Conservation (phyloP, 2,888 invertebrate species). For the Philopedon plagiatum region DNA sequence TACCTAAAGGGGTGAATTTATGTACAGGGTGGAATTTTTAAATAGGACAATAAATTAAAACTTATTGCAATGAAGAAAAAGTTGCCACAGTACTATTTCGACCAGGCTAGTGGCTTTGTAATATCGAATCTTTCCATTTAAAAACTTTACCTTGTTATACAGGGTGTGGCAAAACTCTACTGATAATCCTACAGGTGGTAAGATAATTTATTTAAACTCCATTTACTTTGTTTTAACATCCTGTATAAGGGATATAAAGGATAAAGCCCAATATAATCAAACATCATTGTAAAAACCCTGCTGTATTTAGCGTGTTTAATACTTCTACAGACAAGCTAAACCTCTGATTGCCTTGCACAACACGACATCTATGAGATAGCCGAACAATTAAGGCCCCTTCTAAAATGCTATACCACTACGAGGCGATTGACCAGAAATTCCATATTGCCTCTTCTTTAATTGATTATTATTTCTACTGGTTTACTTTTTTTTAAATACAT, state of each 20-base stretch:
- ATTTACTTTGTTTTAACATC: too few relatives aligned
- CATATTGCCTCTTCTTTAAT: constrained; percentile 14
- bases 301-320: constrained; percentile 23
- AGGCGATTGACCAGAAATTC: constrained; percentile 21
- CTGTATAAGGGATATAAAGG: background rate
- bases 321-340: constrained; percentile 64
- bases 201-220: too few relatives aligned
- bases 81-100: too few relatives aligned
- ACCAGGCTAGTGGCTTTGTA: too few relatives aligned
- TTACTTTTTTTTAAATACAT: background rate
- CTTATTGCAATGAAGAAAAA: too few relatives aligned
- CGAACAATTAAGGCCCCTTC: constrained; percentile 68
- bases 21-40: too few relatives aligned
- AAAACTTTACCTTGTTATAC: too few relatives aligned
- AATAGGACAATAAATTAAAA: too few relatives aligned
- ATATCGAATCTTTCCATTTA: too few relatives aligned
- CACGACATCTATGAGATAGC: constrained; percentile 69
- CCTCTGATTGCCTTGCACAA: constrained; percentile 69
- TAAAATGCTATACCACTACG: constrained; percentile 57
- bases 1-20: too few relatives aligned
- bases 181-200: too few relatives aligned
- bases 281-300: constrained; percentile 15
- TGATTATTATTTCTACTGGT: background rate
- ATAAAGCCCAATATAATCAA: background rate
- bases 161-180: too few relatives aligned